phyloP scores from a whole-genome alignment of 2,113 vertebrate genomes.

The Myrmophylax atrothorax region DNA sequence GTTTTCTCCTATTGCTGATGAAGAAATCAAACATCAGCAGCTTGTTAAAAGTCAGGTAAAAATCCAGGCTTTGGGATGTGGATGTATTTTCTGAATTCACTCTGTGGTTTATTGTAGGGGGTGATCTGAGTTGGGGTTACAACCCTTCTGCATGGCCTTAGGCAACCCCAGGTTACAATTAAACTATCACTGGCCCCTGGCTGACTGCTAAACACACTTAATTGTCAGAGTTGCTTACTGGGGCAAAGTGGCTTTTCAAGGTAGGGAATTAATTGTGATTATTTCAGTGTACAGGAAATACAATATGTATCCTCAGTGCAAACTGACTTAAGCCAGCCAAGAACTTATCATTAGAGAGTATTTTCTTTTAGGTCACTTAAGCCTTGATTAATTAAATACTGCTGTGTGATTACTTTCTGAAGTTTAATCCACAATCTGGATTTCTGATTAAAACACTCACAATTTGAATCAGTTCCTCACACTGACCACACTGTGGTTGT shows the following conservation, averaged over 20 bases:
- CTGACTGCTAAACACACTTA: neutral
- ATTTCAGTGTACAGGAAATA: neutral
- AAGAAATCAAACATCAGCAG: neutral
- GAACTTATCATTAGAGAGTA: neutral
- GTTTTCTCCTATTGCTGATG: neutral
- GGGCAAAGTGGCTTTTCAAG: neutral
- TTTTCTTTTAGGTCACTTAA: conserved; percentile 45
- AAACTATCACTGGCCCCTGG: fast-evolving
- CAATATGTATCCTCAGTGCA: neutral
- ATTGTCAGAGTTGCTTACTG: neutral
- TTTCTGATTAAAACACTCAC: neutral
- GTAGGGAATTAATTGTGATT: neutral
- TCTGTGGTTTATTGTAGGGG: fast-evolving
- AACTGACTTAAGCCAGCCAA: conserved; percentile 9
- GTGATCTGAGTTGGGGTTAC: neutral
- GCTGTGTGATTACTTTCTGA: neutral
- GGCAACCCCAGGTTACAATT: neutral
- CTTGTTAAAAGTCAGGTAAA: neutral
- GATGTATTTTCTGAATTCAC: neutral
- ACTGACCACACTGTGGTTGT: neutral
- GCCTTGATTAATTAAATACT: conserved; percentile 19
- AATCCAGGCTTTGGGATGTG: neutral
- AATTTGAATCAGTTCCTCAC: neutral
- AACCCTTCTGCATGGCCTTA: neutral
- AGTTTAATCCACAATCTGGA: neutral